Percentiles rank a stretch among this genome's conserved stretches.
Evolutionary conservation across 2,113 vertebrate species (phyloP).

Genomic region (Salminus brasiliensis): DNA sequence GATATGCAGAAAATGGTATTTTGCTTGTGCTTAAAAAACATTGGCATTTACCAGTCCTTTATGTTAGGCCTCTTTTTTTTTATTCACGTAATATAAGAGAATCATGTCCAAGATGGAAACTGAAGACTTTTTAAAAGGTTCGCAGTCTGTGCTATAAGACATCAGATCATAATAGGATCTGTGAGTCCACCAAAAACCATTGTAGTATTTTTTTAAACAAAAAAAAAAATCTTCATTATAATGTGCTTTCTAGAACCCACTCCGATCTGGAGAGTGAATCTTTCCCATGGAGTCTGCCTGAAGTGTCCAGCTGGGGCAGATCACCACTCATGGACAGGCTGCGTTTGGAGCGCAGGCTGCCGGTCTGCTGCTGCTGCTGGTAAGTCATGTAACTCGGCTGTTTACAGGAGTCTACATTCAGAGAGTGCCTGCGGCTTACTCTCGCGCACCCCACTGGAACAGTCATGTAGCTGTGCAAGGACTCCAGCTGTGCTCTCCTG

Average conservation of each 20-base stretch:
- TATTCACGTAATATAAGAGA: conserved; percentile 8
- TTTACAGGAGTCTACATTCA: conserved; percentile 81
- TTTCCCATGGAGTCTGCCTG: conserved; percentile 72
- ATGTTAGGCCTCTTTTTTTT: conserved; percentile 4
- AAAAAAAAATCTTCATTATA: conserved; percentile 69
- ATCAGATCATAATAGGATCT: conserved; percentile 27
- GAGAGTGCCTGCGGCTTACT: conserved; percentile 84
- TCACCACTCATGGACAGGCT: conserved; percentile 92
- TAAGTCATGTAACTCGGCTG: conserved; percentile 72
- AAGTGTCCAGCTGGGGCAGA: conserved; percentile 74
- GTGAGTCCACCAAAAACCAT: conserved; percentile 56
- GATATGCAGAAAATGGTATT: conserved; percentile 69
- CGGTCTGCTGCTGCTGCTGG: conserved; percentile 61
- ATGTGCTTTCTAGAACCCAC: conserved; percentile 90
- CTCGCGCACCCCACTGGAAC: conserved; percentile 82
- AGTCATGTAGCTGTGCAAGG: conserved; percentile 90
- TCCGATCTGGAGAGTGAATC: conserved; percentile 84
- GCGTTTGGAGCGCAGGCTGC: conserved; percentile 82
- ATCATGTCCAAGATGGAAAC: conserved; percentile 23
- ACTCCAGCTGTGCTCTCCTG: conserved; percentile 80
- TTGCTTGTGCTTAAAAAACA: conserved; percentile 70
- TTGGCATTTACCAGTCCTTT: conserved; percentile 37
- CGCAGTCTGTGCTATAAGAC: conserved; percentile 27
- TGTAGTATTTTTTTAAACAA: conserved; percentile 52
- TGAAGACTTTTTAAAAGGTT: conserved; percentile 14